Base-by-base conservation (phyloP, 2,113 vertebrate species). In the Perognathus longimembris region DNA sequence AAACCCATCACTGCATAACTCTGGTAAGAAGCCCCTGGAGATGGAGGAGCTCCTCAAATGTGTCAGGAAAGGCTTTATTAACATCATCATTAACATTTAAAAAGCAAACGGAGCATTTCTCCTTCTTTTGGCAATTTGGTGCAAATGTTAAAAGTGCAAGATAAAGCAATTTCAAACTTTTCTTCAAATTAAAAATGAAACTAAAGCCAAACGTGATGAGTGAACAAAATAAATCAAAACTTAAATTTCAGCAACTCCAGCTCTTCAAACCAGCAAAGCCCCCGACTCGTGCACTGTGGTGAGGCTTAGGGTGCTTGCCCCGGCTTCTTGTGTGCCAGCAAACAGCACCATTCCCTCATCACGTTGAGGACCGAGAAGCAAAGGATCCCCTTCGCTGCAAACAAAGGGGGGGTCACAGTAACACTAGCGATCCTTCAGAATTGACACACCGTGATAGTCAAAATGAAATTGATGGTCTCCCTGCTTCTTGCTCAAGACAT, bases 211-310 rank as follows among this genome's bases (percentile, higher is more conserved):
- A 98, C 97, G 40, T 84, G 97, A 95, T 96, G 96, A 97, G 97
- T 97, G 97, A 98, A 98, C 97, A 93, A 98, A 98, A 98, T 6
- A 98, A 98, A 98, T 98, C 98, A 97, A 96, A 98, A 98, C 97
- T 97, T 98, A 98, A 98, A 98, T 98, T 97, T 98, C 98, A 97
- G 98, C 90, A 97, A 98, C 96, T 98, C 98, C 98, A 85, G 98
- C 97, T 98, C 98, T 98, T 98, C 98, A 75, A 91, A 98, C 96
- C 98, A 98, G 97, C 97, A 97, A 97, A 97, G 98, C 97, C 98
- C 97, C 98, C 81, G 97, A 96, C 90, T 97, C 94, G 97, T 88
- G 94, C 97, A 98, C 93, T 92, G 97, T 97, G 97, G 93, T 95
- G 97, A 98, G 98, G 94, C 54, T 93, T 97, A 96, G 96, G 97